Base-by-base conservation (phyloP, 1,140 invertebrate species). In the Brachionus angularis region DNA sequence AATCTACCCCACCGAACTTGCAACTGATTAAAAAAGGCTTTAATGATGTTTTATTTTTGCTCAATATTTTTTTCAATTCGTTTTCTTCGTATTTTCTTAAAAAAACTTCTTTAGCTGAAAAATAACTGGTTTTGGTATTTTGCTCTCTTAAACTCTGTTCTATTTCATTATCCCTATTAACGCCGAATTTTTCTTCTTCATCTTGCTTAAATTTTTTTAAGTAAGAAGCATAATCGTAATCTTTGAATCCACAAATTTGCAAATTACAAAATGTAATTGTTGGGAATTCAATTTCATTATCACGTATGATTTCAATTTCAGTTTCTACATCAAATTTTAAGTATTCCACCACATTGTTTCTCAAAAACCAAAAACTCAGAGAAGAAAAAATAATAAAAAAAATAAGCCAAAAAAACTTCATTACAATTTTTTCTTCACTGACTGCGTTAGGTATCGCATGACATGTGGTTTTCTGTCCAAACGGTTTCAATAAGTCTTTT, bases 241-340 rank as follows among this genome's bases (percentile, higher is more conserved):
- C 39, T 5, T 18, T 8, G 12, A 64, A 64, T 8, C 61, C 61
- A 31, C 61, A 64, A 0, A 44, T 10, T 44, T 64, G 25, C 1
- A 64, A 25, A 47, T 64, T 64, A 47, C 61, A 64, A 64, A 64
- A 2, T 42, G 61, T 64, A 29, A 64, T 18, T 12, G 61, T 46
- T 23, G 61, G 61, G 44, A 64, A 64, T 29, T 64, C 61, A 14
- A 64, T 21, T 31, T 64, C 12, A 29, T 44, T 31, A 42, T 64
- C 33, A 42, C 10, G 1, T 14, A 27, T 21, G 44, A 64, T 29
- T 42, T 64, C 31, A 12, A 64, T 21, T 3, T 46, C 61, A 16
- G 61, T 64, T 23, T 64, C 10, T 21, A 47, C 61, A 7, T 64
- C 61, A 36, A 7, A 64, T 25, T 44, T 47, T 16, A 44, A 44